Conservation (phyloP, 2,888 invertebrate genomes). For the Polymixis flavicincta region DNA sequence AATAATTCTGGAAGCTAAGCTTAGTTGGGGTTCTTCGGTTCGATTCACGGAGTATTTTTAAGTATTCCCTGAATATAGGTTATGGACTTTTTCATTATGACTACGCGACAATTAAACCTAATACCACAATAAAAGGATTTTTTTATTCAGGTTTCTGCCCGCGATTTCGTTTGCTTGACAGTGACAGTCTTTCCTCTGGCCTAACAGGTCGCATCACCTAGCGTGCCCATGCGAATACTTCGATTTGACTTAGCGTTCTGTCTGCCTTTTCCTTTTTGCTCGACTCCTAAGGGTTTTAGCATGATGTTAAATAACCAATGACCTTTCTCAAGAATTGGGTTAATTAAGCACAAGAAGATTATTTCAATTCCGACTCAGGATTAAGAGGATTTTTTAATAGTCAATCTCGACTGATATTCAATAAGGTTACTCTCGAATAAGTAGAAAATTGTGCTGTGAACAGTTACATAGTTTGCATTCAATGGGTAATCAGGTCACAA, state of each 20-base stretch:
- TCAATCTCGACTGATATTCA: background rate
- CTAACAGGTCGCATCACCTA: too few species aligned
- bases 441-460: slow-evolving; percentile 1
- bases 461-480: slow-evolving; percentile 19
- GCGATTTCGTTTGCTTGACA: too few species aligned
- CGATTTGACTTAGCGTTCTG: too few species aligned
- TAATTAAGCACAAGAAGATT: too few species aligned
- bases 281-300: too few species aligned
- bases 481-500: slow-evolving; percentile 40
- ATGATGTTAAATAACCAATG: too few species aligned
- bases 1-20: background rate
- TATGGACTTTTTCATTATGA: background rate
- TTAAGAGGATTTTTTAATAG: too few species aligned
- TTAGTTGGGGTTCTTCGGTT: background rate
- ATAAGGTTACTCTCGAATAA: background rate
- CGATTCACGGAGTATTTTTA: background rate
- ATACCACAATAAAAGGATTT: background rate
- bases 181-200: too few species aligned
- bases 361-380: too few species aligned
- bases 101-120: background rate
- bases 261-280: too few species aligned
- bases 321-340: too few species aligned
- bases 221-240: too few species aligned
- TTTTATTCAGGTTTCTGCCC: background rate
- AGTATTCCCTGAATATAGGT: background rate